Conservation (phyloP, 2,113 vertebrate species). For the Erythrocercus mccallii region DNA sequence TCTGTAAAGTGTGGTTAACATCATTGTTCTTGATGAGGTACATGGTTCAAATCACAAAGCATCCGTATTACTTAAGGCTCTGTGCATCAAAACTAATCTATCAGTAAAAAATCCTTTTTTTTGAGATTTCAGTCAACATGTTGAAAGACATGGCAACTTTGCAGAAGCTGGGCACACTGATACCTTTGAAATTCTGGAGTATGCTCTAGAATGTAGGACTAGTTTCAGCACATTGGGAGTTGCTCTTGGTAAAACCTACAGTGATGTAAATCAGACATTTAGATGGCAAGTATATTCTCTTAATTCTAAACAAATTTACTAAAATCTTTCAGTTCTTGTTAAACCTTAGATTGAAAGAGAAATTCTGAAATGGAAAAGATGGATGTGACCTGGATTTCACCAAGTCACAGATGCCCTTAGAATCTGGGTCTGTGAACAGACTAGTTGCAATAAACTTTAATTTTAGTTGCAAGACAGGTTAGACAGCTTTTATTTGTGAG, state of each 20-base stretch:
- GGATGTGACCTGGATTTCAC: background rate
- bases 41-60: background rate
- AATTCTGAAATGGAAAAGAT: background rate
- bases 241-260: background rate
- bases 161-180: background rate
- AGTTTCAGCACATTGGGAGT: background rate
- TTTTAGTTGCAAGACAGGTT: conserved; percentile 54
- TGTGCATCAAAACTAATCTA: background rate
- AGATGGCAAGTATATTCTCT: background rate
- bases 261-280: background rate
- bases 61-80: background rate
- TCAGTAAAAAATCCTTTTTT: background rate
- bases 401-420: background rate
- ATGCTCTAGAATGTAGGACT: background rate
- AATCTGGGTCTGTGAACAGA: background rate
- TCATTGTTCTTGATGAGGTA: background rate
- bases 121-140: background rate
- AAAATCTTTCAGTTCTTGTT: background rate
- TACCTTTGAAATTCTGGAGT: background rate
- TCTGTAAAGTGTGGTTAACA: background rate
- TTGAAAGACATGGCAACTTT: background rate
- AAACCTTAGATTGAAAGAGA: background rate
- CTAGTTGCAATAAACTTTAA: conserved; percentile 36
- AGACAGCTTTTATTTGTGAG: conserved; percentile 21
- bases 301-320: background rate